Base-by-base conservation (phyloP, 2,113 vertebrate species). In the Rhinoptilus africanus region DNA sequence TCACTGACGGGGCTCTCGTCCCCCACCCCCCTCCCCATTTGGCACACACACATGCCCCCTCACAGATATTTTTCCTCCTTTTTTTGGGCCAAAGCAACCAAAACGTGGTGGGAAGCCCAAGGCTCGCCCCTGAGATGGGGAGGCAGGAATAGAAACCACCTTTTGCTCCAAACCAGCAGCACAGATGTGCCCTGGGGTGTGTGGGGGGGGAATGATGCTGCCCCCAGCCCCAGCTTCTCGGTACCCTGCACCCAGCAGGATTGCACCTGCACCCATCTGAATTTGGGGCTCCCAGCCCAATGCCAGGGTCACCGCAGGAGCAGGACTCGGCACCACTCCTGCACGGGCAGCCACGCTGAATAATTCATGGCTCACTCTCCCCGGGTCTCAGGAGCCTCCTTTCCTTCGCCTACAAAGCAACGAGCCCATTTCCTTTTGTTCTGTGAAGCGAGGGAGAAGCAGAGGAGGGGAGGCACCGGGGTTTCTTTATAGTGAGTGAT, bases 231-330 rank as follows among this genome's bases (percentile, higher is more conserved):
- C 6, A 5, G 50, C 37, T 41, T 57, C 27, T 32, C 7, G 0
- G 22, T 14, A 13, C 26, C 24, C 63, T 39, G 37, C 32, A 41
- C 34, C 51, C 30, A 3, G 27, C 64, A 24, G 19, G 9, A 10
- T 26, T 5, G 16, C 0, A 1, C 14, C 41, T 8, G 12, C 17
- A 18, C 10, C 43, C 56, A 1, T 15, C 75, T 15, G 3, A 48
- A 77, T 5, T 4, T 0, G 0, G 35, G 45, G 28, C 1, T 92
- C 35, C 39, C 0, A 2, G 27, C 32, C 47, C 0, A 4, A 4
- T 7, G 27, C 74, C 5, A 39, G 53, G 66, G 24, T 20, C 47
- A 60, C 28, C 1, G 0, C n/a, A 12, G 43, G 32, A 78, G 30
- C 6, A 2, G 43, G 22, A 72, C 41, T 35, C 15, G 1, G 76